Base-by-base conservation (phyloP, 2,888 invertebrate genomes). In the Erebia ligea region DNA sequence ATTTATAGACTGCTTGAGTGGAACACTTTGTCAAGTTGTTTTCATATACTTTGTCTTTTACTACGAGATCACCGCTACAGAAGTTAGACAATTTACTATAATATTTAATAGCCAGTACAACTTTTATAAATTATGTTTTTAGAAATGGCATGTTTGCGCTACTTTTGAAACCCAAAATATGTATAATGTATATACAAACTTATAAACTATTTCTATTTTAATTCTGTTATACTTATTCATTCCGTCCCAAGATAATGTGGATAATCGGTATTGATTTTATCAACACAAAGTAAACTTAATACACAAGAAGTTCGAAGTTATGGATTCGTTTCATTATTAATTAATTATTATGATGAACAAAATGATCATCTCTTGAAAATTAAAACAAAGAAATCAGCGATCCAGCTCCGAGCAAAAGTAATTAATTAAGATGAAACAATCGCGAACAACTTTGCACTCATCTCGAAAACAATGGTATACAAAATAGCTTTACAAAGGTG, bases 21-120 rank as follows among this genome's bases (percentile, higher is more conserved):
- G 76, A 52, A 78, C 79, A 80, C 80, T 87, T 86, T 87, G 86
- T 86, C 83, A 85, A 79, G 83, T 81, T 85, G 82, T 84, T 79
- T 65, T 56, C 65, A 56, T 34, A 80, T 84, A 11, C 34, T 50
- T 50, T 64, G 64, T 58, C 42, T 69, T 69, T 56, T 11, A 21
- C 25, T 65, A 56, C n/a, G n/a, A n/a, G n/a, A n/a, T 65, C 34
- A 42, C 42, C 40, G 65, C 65, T 56, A 40, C 42, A 19, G 42
- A 40, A 65, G 52, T 21, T 54, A n/a, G 61, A 45, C 42, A 45
- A 19, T 62, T 62, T 62, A 15, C 25, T 21, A 8, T 62, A 45
- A 8, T 62, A 48, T 48, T 62, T 21, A 59, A 45, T 15, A 21
- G 42, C 19, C 11, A 11, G 19, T 42, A 21, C 8, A 65, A 42